phyloP scores from a whole-genome alignment of 2,797 vertebrate species.

The Chaenodraco wilsoni region DNA sequence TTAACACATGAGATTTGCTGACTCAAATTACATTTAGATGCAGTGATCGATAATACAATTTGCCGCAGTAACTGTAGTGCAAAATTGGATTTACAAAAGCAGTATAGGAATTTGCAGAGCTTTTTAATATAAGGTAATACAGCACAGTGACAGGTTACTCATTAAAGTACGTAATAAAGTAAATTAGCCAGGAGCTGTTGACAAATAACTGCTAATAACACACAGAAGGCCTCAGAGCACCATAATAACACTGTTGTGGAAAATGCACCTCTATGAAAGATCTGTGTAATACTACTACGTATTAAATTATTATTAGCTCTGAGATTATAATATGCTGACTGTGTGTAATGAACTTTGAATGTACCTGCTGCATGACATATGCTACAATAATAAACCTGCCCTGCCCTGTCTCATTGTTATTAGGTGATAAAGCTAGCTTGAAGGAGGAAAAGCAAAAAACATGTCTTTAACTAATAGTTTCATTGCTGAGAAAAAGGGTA shows the following conservation, averaged over 20 bases:
- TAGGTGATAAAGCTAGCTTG: neutral
- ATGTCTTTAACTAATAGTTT: neutral
- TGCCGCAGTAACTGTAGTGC: neutral
- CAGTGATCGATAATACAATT: conserved; percentile 2
- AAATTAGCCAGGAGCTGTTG: conserved; percentile 32
- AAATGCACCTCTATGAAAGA: conserved; percentile 26
- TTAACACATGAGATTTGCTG: neutral
- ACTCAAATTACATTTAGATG: conserved; percentile 2
- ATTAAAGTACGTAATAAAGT: conserved; percentile 44
- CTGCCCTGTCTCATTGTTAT: neutral
- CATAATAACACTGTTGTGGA: conserved; percentile 13
- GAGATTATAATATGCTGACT: conserved; percentile 31
- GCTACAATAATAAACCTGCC: conserved; percentile 11
- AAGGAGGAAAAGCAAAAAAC: conserved; percentile 3
- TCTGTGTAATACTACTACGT: conserved; percentile 29
- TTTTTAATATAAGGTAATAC: conserved; percentile 30
- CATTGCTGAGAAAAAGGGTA: no score
- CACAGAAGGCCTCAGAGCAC: conserved; percentile 1
- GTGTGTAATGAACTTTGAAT: conserved; percentile 25
- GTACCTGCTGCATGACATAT: conserved; percentile 11
- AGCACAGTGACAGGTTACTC: conserved; percentile 22
- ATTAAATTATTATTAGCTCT: conserved; percentile 36
- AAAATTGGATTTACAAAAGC: conserved; percentile 2
- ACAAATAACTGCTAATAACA: conserved; percentile 28
- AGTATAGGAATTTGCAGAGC: neutral